Conservation (phyloP, 2,888 invertebrate species). For the Azorinus chamasolen region DNA sequence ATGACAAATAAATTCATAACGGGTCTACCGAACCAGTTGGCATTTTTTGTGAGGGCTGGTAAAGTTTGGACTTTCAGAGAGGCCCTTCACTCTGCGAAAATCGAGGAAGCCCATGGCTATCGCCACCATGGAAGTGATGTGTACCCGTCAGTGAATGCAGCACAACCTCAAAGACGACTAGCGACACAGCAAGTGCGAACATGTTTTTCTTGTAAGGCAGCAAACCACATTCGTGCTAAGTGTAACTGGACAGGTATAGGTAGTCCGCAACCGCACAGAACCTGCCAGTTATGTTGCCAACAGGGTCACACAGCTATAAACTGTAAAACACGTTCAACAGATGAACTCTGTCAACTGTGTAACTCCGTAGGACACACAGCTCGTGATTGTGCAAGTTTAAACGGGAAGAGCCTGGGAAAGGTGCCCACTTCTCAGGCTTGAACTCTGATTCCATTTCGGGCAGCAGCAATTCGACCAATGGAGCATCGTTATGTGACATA, state of each 20-base stretch:
- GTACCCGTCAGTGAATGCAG: no score
- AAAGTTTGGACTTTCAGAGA: no score
- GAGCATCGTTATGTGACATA: no score
- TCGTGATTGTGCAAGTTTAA: neutral
- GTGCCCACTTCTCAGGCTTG: conserved; percentile 6
- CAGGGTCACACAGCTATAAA: conserved; percentile 6
- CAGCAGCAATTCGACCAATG: neutral
- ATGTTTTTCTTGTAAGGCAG: conserved; percentile 25
- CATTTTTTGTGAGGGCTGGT: no score
- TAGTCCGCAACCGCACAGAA: neutral
- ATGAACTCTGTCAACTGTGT: neutral
- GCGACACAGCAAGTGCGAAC: neutral
- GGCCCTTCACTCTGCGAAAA: no score
- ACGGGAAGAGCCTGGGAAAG: neutral
- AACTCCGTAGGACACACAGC: neutral
- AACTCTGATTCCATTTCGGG: neutral
- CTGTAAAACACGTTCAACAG: neutral
- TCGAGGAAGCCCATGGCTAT: no score
- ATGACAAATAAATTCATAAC: no score
- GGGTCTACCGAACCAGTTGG: no score
- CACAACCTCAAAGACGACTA: no score
- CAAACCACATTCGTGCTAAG: conserved; percentile 8
- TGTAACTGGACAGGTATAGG: conserved; percentile 39
- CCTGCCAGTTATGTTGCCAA: conserved; percentile 39
- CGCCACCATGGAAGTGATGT: no score